These are phyloP conservation scores for Temnothorax longispinosus DNA, from an alignment of 1,140 invertebrate species.

Conservation along the genomic window DNA sequence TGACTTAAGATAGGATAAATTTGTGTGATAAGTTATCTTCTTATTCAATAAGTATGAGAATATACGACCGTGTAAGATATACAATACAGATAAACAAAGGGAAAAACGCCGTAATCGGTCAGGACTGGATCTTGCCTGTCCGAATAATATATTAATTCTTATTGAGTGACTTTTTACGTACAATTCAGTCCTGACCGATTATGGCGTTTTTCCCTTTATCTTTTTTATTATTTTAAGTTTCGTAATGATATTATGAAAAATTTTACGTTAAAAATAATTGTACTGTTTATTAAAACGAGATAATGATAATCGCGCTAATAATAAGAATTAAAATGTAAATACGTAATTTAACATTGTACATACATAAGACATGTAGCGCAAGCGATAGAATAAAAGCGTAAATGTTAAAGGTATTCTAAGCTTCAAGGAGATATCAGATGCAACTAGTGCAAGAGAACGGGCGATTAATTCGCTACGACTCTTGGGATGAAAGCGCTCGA, in stretches of 20 bases:
- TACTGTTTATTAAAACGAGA: background rate
- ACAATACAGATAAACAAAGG: no score
- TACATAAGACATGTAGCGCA: background rate
- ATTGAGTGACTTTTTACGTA: no score
- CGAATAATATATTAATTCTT: no score
- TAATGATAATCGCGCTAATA: background rate
- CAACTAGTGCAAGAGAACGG: background rate
- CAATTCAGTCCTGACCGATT: no score
- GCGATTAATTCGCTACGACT: conserved; percentile 51
- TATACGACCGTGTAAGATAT: no score
- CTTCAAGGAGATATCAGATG: conserved; percentile 16
- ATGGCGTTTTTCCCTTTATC: no score
- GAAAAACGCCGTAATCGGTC: no score
- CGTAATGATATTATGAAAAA: background rate
- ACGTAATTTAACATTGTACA: background rate
- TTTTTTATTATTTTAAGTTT: background rate
- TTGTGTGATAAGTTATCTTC: background rate
- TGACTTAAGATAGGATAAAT: background rate
- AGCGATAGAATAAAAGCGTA: background rate
- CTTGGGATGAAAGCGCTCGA: conserved; percentile 37
- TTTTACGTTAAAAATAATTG: background rate
- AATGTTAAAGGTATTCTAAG: conserved; percentile 3
- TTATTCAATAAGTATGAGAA: no score
- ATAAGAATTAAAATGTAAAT: background rate
- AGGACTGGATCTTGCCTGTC: no score